These are phyloP conservation scores for Akabosia matsudoensis DNA, from an alignment of 1,140 invertebrate genomes.

Conservation along the genomic window DNA sequence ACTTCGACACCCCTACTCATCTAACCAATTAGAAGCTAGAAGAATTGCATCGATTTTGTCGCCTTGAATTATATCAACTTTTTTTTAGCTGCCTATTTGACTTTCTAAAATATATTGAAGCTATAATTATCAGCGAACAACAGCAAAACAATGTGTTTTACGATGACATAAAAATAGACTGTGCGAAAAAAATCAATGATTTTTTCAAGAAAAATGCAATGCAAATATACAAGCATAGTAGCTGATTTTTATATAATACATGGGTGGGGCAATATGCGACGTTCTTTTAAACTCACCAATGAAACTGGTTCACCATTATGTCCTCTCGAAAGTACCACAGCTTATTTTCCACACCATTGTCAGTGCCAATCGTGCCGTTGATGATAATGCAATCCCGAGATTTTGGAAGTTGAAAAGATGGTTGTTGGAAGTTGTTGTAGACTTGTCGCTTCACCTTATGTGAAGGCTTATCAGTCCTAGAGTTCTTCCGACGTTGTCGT, in stretches of 20 bases:
- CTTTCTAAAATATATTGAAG: background rate
- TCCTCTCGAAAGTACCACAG: slow-evolving; percentile 16
- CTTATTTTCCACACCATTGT: background rate
- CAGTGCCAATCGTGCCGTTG: background rate
- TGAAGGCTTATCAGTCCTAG: background rate
- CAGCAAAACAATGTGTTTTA: no score
- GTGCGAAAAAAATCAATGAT: background rate
- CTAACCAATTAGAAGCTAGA: no score
- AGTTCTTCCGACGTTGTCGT: slow-evolving; percentile 1
- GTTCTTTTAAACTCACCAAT: background rate
- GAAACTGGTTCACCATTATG: background rate
- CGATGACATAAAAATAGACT: background rate
- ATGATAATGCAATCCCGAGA: background rate
- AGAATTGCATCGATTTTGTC: no score
- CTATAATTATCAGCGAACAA: no score
- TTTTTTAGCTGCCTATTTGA: background rate
- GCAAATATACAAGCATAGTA: no score
- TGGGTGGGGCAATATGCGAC: background rate
- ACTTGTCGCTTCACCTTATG: background rate
- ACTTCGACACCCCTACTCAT: no score
- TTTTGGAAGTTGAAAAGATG: no score
- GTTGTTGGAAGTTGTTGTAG: no score
- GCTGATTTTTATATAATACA: background rate
- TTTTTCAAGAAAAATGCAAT: background rate
- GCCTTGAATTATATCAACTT: no score